Conservation (phyloP, 2,888 invertebrate genomes). For the Lordiphosa fenestrarum region DNA sequence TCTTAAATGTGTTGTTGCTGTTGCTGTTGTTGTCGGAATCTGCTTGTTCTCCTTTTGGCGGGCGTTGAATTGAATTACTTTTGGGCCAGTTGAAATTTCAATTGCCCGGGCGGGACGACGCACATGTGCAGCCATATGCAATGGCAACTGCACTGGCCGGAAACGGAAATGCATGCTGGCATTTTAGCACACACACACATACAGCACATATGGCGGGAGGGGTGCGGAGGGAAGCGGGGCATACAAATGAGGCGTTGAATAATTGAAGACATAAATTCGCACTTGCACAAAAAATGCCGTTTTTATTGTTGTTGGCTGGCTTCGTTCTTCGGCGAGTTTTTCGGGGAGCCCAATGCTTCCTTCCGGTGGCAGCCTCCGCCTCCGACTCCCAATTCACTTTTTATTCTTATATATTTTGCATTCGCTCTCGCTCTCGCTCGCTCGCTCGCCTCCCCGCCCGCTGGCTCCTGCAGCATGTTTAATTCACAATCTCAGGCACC, state of each 20-base stretch:
- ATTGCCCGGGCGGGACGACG: constrained; percentile 48
- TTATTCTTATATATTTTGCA: constrained; percentile 44
- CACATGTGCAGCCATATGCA: constrained; percentile 64
- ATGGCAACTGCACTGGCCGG: constrained; percentile 58
- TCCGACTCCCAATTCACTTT: constrained; percentile 48
- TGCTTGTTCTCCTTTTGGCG: constrained; percentile 11
- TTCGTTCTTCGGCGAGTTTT: constrained; percentile 16
- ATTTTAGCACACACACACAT: constrained; percentile 53
- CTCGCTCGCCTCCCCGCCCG: not conserved
- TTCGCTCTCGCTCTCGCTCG: constrained; percentile 8
- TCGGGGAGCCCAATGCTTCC: constrained; percentile 48
- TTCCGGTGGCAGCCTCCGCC: constrained; percentile 36
- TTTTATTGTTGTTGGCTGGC: constrained; percentile 43
- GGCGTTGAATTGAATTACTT: constrained; percentile 77
- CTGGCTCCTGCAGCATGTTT: constrained; percentile 60
- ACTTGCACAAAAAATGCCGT: constrained; percentile 53
- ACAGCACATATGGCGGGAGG: constrained; percentile 6
- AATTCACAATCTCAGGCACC: constrained; percentile 72
- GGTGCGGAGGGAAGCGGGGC: constrained; percentile 23
- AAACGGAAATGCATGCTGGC: constrained; percentile 75
- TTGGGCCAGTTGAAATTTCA: constrained; percentile 73
- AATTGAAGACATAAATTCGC: constrained; percentile 76
- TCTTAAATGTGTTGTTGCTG: constrained; percentile 68
- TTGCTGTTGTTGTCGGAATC: constrained; percentile 28
- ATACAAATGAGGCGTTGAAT: constrained; percentile 76